These are phyloP conservation scores for Peromyscus leucopus DNA, from an alignment of 2,113 vertebrate genomes.

Conservation along the genomic window DNA sequence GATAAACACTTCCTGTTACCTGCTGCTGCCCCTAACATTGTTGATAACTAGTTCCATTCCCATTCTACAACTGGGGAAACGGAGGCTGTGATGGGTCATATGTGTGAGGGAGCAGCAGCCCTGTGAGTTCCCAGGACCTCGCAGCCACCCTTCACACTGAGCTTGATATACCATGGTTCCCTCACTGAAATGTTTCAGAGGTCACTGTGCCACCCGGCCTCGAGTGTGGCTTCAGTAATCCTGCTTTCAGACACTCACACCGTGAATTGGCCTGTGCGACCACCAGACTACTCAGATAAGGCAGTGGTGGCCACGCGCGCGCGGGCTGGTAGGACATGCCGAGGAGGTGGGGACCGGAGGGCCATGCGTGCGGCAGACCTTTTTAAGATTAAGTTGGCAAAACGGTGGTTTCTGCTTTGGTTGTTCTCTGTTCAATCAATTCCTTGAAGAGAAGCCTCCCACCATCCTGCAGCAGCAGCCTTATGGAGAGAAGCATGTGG, in stretches of 20 bases:
- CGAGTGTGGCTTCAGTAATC: rapidly evolving
- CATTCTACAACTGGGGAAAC: neutral
- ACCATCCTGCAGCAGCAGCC: neutral
- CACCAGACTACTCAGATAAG: neutral
- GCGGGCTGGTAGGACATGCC: neutral
- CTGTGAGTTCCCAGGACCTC: too few species aligned
- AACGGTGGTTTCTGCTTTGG: neutral
- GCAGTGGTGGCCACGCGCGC: neutral
- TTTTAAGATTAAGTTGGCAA: neutral
- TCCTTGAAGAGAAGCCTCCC: neutral
- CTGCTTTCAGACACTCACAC: neutral
- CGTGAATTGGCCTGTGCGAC: neutral
- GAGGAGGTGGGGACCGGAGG: neutral
- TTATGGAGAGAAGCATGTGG: neutral
- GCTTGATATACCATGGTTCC: neutral
- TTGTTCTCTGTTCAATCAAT: neutral
- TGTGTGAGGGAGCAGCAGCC: neutral
- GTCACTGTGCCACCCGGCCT: neutral
- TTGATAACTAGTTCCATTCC: neutral
- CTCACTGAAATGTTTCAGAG: neutral
- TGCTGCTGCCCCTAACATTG: rapidly evolving
- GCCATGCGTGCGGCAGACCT: rapidly evolving
- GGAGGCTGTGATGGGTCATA: neutral
- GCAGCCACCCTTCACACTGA: rapidly evolving
- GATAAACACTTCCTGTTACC: neutral